Base-by-base conservation (phyloP, 1,140 invertebrate genomes). In the Scaptomyza montana region DNA sequence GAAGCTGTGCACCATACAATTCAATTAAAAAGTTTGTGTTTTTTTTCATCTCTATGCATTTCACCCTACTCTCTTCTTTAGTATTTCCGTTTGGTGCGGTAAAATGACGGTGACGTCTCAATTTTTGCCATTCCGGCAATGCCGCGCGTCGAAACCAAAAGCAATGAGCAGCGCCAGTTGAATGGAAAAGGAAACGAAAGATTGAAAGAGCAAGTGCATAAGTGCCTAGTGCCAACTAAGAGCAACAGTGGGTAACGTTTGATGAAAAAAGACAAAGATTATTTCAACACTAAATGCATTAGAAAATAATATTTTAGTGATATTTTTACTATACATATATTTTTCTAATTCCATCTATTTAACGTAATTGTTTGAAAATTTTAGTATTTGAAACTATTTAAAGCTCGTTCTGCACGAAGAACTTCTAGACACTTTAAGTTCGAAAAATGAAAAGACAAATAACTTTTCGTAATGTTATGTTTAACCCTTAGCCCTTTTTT, bases 21-120 rank as follows among this genome's bases (percentile, higher is more conserved):
- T 87, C 84, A 87, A 87, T 87, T 87, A 87, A 87, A 86, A 82
- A 89, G 66, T 79, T 89, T 60, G 25, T 64, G 74, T 67, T 64
- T 51, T 75, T 62, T 61, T 51, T 72, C 63, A 62, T 51, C 36
- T 49, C 21, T 2, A 19, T 45, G 50, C 30, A 45, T 49, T 50
- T 47, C 43, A 7, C 33, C 12, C 30, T 12, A 12, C 16, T 55
- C 46, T n/a, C 13, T 43, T 45, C 43, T 64, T 43, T 33, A 19
- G 60, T 43, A 64, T 60, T 87, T 78, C 71, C 65, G 56, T 68
- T 86, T 55, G 62, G 43, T 75, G 75, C 47, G 74, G 72, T 36
- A 64, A 59, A 57, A 74, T 82, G 78, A 71, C 77, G 73, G 63
- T 69, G 84, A 87, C 73, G 77, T 84, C 84, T 89, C 81, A 86